Evolutionary conservation across 2,797 vertebrate genomes (phyloP).

Genomic region (Neopelma chrysocephalum): DNA sequence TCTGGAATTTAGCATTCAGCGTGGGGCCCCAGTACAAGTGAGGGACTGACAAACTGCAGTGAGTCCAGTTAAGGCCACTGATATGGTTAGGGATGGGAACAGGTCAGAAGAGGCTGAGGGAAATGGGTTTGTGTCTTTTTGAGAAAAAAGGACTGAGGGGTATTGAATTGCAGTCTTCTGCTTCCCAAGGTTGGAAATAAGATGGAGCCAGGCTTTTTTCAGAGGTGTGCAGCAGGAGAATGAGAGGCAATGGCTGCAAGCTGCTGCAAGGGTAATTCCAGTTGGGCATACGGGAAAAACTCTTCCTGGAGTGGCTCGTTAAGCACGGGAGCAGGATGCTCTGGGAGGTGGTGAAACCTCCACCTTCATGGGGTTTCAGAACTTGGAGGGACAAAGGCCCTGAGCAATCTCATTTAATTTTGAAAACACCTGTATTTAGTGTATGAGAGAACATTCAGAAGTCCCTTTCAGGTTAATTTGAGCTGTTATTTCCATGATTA

Average conservation of each 20-base stretch:
- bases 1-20: background rate
- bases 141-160: background rate
- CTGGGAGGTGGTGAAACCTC: background rate
- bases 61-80: background rate
- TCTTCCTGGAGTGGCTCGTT: background rate
- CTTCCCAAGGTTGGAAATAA: background rate
- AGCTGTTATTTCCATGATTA: background rate
- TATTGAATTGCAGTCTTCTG: background rate
- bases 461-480: background rate
- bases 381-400: background rate
- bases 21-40: background rate
- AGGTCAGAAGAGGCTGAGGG: background rate
- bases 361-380: background rate
- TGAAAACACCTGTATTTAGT: background rate
- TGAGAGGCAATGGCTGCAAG: background rate
- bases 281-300: background rate
- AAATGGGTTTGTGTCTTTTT: rapidly evolving
- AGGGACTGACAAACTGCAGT: background rate
- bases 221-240: background rate
- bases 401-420: background rate
- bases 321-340: background rate
- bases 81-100: rapidly evolving
- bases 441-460: background rate
- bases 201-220: background rate
- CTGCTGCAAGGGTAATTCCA: background rate